Evolutionary conservation across 1,140 invertebrate species (phyloP).

Genomic region (Trachelipus rathkii): DNA sequence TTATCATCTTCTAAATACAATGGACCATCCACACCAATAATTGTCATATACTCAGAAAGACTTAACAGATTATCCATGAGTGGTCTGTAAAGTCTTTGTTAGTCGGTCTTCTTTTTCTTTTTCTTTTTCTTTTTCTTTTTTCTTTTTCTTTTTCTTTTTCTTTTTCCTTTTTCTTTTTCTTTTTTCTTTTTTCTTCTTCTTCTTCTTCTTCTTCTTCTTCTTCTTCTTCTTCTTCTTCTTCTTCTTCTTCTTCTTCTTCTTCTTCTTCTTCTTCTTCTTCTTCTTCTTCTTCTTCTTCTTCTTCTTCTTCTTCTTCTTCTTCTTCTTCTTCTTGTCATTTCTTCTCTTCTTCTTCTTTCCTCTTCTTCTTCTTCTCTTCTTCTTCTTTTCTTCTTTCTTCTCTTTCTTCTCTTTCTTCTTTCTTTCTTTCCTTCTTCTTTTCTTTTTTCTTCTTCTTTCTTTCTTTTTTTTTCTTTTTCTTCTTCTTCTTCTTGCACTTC

Average conservation of each 20-base stretch:
- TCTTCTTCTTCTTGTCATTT: too few relatives aligned
- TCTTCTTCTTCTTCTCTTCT: background rate
- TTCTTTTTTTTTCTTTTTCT: background rate
- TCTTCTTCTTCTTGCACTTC: background rate
- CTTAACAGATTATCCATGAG: background rate
- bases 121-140: background rate
- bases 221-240: background rate
- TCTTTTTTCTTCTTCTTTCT: background rate
- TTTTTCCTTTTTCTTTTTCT: too few relatives aligned
- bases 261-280: too few relatives aligned
- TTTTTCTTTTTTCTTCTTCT: constrained; percentile 9
- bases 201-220: background rate
- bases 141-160: constrained; percentile 9
- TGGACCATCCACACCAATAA: too few relatives aligned
- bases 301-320: too few relatives aligned
- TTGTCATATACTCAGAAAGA: background rate
- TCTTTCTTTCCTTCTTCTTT: background rate
- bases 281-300: background rate
- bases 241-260: background rate
- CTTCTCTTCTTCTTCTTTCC: constrained; percentile 1
- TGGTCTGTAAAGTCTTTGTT: too few relatives aligned
- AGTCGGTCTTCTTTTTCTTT: too few relatives aligned
- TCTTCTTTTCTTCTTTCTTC: constrained; percentile 4
- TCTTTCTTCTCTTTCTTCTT: background rate
- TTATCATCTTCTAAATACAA: too few relatives aligned